These are phyloP conservation scores for Atrina japonica DNA, from an alignment of 2,888 invertebrate genomes.

Conservation along the genomic window DNA sequence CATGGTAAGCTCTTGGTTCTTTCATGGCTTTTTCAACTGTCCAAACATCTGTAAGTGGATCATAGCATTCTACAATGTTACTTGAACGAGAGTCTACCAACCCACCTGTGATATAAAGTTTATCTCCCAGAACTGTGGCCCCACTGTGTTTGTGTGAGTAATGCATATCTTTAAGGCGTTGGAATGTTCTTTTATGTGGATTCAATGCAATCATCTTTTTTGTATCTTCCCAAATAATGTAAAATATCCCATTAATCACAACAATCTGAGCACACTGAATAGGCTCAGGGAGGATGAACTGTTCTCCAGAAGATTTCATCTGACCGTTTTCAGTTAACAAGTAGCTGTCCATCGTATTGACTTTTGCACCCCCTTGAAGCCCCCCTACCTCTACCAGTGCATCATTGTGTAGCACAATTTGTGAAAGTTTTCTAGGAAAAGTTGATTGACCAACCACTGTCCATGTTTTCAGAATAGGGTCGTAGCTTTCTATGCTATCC, in stretches of 20 bases:
- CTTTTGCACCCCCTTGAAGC: constrained; percentile 63
- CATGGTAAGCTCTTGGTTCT: constrained; percentile 74
- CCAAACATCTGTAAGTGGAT: constrained; percentile 75
- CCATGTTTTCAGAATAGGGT: constrained; percentile 72
- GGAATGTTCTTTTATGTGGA: constrained; percentile 76
- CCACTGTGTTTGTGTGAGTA: constrained; percentile 73
- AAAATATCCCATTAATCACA: constrained; percentile 76
- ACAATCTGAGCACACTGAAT: constrained; percentile 77
- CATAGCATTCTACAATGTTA: constrained; percentile 75
- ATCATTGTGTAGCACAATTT: constrained; percentile 72
- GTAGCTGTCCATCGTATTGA: constrained; percentile 78
- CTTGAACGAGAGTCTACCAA: constrained; percentile 70
- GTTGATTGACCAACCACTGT: constrained; percentile 72
- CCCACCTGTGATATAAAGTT: constrained; percentile 77
- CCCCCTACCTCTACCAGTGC: constrained; percentile 76
- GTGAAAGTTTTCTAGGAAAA: constrained; percentile 76
- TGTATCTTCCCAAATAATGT: constrained; percentile 79
- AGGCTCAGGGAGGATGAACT: constrained; percentile 76
- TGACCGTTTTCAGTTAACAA: constrained; percentile 62
- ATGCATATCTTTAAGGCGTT: constrained; percentile 70
- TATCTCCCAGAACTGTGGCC: constrained; percentile 73
- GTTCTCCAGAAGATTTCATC: constrained; percentile 75
- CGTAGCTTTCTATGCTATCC: constrained; percentile 77
- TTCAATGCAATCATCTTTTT: constrained; percentile 77
- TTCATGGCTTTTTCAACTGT: constrained; percentile 68